Evolutionary conservation across 2,888 invertebrate species (phyloP).

Genomic region (Acleris literana): DNA sequence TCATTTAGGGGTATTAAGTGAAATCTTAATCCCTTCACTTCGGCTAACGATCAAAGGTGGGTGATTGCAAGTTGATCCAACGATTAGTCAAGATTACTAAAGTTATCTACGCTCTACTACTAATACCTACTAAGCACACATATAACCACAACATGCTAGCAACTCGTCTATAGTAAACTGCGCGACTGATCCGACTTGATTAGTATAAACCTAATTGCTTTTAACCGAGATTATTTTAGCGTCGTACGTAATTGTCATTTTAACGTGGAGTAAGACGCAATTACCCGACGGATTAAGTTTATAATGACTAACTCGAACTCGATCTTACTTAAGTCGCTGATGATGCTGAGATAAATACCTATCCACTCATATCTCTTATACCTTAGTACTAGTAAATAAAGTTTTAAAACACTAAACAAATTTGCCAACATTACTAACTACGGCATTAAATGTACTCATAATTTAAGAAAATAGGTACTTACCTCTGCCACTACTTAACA

Average conservation of each 20-base stretch:
- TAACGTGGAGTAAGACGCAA: slow-evolving; percentile 20
- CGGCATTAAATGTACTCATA: no score
- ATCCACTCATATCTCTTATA: no score
- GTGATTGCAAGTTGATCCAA: slow-evolving; percentile 32
- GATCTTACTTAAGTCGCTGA: neutral
- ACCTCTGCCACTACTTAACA: no score
- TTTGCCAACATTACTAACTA: no score
- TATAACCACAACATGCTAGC: neutral
- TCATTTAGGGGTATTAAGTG: neutral
- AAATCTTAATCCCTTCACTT: slow-evolving; percentile 21
- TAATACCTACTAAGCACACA: neutral
- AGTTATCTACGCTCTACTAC: neutral
- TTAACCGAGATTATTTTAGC: neutral
- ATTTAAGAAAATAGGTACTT: no score
- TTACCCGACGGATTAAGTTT: slow-evolving; percentile 5
- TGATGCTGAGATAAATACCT: no score
- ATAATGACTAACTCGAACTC: neutral
- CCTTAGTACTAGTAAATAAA: no score
- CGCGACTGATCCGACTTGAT: slow-evolving; percentile 1
- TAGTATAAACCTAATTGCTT: neutral
- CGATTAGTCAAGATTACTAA: slow-evolving; percentile 8
- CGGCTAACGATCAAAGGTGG: neutral
- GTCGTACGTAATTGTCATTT: neutral
- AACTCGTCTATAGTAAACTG: neutral
- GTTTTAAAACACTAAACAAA: no score